These are phyloP conservation scores for Mola mola DNA, from an alignment of 2,113 vertebrate genomes.

Conservation along the genomic window DNA sequence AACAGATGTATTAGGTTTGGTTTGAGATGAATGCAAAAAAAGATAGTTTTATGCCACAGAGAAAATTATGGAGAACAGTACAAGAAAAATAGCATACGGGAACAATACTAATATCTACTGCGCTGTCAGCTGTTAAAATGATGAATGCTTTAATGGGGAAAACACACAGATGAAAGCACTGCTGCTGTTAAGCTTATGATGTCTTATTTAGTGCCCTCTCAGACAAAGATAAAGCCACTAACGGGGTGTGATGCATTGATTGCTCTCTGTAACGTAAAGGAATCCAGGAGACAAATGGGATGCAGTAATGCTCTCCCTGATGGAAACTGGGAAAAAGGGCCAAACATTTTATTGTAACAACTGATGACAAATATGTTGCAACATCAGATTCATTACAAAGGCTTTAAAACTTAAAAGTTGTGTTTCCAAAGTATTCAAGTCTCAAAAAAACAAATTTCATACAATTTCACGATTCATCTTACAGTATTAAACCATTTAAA, in stretches of 20 bases:
- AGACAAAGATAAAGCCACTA: background rate
- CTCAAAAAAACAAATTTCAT: too few relatives aligned
- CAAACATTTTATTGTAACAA: slow-evolving; percentile 8
- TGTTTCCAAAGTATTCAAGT: background rate
- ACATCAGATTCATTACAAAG: too few relatives aligned
- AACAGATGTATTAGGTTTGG: slow-evolving; percentile 20
- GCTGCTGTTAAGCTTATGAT: slow-evolving; percentile 27
- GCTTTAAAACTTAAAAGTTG: background rate
- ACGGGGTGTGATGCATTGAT: slow-evolving; percentile 15
- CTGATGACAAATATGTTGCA: too few relatives aligned
- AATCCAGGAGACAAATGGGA: slow-evolving; percentile 12
- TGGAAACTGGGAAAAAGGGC: slow-evolving; percentile 1
- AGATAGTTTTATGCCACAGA: background rate
- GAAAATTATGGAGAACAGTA: background rate
- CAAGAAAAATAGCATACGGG: background rate
- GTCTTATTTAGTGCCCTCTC: slow-evolving; percentile 52
- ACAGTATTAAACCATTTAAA: too few relatives aligned
- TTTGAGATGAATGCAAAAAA: slow-evolving; percentile 11
- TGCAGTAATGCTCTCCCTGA: background rate
- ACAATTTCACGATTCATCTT: too few relatives aligned
- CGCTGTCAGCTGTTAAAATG: slow-evolving; percentile 22
- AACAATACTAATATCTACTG: slow-evolving; percentile 25
- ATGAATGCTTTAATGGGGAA: slow-evolving; percentile 27
- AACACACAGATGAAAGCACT: slow-evolving; percentile 21
- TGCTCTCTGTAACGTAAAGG: slow-evolving; percentile 1